Base-by-base conservation (phyloP, 2,888 invertebrate genomes). In the Xestoiulus laeticollis region DNA sequence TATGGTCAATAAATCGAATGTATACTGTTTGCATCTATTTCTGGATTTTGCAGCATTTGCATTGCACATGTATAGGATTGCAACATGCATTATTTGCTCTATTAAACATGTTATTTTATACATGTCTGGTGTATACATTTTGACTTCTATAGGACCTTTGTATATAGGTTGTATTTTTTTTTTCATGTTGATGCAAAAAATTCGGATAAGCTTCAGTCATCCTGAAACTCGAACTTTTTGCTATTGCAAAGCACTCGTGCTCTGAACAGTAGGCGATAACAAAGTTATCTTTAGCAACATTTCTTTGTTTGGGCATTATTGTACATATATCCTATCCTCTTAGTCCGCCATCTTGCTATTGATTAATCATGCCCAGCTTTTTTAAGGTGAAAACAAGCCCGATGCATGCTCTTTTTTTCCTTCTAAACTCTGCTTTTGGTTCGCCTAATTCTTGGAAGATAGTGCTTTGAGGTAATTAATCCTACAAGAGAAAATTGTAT, bases 381-480 rank as follows among this genome's bases (percentile, higher is more conserved):
- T 68, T 68, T 68, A 26, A 68, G 68, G 59, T 59, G 59, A 68
- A 68, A 68, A 68, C 68, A 68, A 68, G 68, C 68, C 59, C 59
- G 59, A 48, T 48, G 48, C 48, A 48, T 48, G 48, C 48, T 59
- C 22, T n/a, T 59, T 68, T 68, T 68, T 68, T 68, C 1, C 26
- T 26, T 68, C 26, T 38, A 38, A 68, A 26, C 68, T 68, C 26
- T 8, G 26, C 68, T 68, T 26, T 68, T 68, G 68, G 68, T 68
- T 68, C 68, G 10, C 68, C 68, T 68, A 68, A 68, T 68, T 68
- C 68, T 68, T 68, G 68, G 68, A 68, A 68, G 68, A 68, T 59
- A 59, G 68, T 68, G 68, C 68, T 68, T 68, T 68, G 68, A 68
- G 68, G 68, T 68, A 68, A 68, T 68, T 68, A 68, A 68, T 68